Percentiles rank a stretch among this genome's conserved stretches.
Evolutionary conservation across 2,888 invertebrate genomes (phyloP).

Genomic region (Drosophila koepferae): DNA sequence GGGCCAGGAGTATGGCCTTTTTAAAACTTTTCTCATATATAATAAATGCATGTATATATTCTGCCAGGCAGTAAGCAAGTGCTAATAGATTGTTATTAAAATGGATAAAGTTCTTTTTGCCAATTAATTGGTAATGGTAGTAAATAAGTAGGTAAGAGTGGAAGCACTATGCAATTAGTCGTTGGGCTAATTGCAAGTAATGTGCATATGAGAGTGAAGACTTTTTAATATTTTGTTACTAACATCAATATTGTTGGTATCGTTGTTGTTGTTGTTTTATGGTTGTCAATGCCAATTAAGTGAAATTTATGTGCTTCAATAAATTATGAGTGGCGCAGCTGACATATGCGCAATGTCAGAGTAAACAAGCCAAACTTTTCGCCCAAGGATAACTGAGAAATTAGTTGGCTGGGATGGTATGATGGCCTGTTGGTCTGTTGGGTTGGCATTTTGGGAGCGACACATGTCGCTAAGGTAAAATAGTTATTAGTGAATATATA

Average conservation of each 20-base stretch:
- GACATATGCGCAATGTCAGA: conserved; percentile 66
- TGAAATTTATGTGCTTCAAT: conserved; percentile 78
- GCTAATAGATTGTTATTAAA: conserved; percentile 15
- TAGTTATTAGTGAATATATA: conserved; percentile 68
- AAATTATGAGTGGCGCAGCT: conserved; percentile 74
- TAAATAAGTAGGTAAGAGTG: neutral
- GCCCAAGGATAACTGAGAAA: conserved; percentile 61
- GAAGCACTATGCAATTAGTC: conserved; percentile 52
- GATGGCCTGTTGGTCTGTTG: conserved; percentile 1
- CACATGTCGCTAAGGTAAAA: conserved; percentile 79
- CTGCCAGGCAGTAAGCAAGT: neutral
- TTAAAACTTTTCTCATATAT: neutral
- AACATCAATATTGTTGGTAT: conserved; percentile 16
- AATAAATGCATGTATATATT: neutral
- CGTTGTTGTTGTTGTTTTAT: conserved; percentile 39
- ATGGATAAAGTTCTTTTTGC: conserved; percentile 10
- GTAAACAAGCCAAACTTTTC: conserved; percentile 60
- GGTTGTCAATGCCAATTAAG: conserved; percentile 76
- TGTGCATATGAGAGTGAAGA: conserved; percentile 53
- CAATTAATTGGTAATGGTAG: conserved; percentile 26
- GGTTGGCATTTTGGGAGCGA: conserved; percentile 30
- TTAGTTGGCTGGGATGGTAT: conserved; percentile 20
- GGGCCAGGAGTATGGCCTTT: too few relatives aligned
- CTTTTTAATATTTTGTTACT: conserved; percentile 43
- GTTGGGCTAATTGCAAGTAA: conserved; percentile 66